Conservation (phyloP, 2,797 vertebrate genomes). For the Austrolebias charrua region DNA sequence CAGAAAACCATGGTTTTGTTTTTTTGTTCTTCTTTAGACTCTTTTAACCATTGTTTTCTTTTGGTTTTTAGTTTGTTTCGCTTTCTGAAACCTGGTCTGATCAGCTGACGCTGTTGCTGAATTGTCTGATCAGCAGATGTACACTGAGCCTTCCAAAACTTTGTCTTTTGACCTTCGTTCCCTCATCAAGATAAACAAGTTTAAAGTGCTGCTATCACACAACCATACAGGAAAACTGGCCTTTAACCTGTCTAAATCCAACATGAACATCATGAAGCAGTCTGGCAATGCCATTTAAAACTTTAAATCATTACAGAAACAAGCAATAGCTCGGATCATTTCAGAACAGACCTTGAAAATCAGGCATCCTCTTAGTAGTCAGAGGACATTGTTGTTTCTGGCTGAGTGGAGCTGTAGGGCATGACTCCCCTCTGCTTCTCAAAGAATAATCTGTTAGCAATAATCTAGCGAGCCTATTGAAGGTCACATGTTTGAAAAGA, state of each 20-base stretch:
- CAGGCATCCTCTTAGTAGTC: not conserved
- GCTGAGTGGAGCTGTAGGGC: slow-evolving; percentile 8
- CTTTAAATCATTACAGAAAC: not conserved
- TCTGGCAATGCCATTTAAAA: too few relatives aligned
- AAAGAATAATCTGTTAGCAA: slow-evolving; percentile 50
- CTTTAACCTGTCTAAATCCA: too few relatives aligned
- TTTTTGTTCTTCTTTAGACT: too few relatives aligned
- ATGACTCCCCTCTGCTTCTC: slow-evolving; percentile 19
- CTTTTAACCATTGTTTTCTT: not conserved
- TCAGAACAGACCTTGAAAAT: slow-evolving; percentile 6
- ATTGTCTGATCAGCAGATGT: too few relatives aligned
- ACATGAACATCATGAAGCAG: too few relatives aligned
- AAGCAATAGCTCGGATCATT: not conserved
- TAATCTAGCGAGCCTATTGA: slow-evolving; percentile 46
- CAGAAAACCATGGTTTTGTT: too few relatives aligned
- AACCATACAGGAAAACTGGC: too few relatives aligned
- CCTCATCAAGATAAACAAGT: too few relatives aligned
- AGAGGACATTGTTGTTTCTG: slow-evolving; percentile 10
- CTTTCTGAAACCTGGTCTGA: not conserved
- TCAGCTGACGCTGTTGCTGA: too few relatives aligned
- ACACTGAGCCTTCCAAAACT: too few relatives aligned
- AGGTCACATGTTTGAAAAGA: slow-evolving; percentile 49
- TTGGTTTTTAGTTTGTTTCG: not conserved
- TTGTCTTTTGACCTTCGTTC: too few relatives aligned
- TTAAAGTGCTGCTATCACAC: too few relatives aligned